Conservation (phyloP, 2,113 vertebrate species). For the Crotalus tigris region DNA sequence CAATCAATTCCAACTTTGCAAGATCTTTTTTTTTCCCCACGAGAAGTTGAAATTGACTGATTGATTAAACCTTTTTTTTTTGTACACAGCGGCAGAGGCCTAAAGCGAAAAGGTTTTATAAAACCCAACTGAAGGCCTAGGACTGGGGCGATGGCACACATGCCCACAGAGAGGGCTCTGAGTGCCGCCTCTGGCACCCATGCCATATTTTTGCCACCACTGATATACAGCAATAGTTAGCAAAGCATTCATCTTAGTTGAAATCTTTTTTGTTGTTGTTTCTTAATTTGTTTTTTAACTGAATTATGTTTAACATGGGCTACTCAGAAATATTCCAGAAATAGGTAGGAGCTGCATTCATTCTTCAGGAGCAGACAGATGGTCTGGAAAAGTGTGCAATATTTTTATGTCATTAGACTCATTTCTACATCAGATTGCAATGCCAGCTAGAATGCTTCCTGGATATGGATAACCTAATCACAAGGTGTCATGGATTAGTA, state of each 20-base stretch:
- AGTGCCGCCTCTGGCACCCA: too few species aligned
- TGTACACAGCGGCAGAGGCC: too few species aligned
- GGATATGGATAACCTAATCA: background rate
- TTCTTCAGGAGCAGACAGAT: background rate
- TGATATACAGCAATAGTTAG: accelerated
- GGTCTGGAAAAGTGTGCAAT: background rate
- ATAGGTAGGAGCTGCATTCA: background rate
- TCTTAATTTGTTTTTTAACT: conserved; percentile 6
- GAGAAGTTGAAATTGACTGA: too few species aligned
- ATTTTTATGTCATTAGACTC: background rate
- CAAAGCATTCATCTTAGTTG: background rate
- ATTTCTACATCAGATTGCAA: background rate
- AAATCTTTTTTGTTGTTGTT: background rate
- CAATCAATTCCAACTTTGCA: too few species aligned
- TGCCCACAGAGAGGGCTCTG: too few species aligned
- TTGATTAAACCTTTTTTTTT: too few species aligned
- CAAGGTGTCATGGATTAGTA: background rate
- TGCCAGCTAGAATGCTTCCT: background rate
- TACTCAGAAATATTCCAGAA: background rate
- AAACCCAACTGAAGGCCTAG: too few species aligned
- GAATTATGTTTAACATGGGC: background rate
- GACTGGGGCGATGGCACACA: too few species aligned
- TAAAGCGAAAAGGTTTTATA: too few species aligned
- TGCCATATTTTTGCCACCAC: too few species aligned
- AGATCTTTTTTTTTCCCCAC: too few species aligned